A percentile compares a stretch with the other conserved stretches of the same genome.
These are phyloP conservation scores for Chiloscyllium punctatum DNA, from an alignment of 2,797 vertebrate genomes.

Conservation along the genomic window DNA sequence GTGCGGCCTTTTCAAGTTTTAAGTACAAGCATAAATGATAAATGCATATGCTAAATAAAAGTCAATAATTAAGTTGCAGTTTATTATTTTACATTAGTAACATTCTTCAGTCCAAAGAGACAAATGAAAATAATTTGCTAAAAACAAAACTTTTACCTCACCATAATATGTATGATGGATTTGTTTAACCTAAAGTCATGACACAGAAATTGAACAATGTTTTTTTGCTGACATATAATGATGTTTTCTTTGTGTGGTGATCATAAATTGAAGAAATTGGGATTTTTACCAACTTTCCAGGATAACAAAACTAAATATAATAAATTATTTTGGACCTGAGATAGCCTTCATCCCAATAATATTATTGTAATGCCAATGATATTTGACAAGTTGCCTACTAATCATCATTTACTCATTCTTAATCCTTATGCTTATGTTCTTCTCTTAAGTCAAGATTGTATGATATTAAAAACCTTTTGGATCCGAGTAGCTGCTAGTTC, in stretches of 20 bases:
- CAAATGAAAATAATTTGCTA: neutral
- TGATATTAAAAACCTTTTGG: slow-evolving; percentile 64
- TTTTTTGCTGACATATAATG: neutral
- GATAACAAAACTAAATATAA: neutral
- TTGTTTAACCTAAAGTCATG: neutral
- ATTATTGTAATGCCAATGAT: too few relatives aligned
- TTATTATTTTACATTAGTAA: neutral
- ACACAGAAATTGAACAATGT: neutral
- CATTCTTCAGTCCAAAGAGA: neutral
- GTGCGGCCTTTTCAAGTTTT: neutral
- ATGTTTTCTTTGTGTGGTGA: neutral
- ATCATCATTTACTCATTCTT: neutral
- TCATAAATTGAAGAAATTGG: neutral
- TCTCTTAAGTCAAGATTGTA: neutral
- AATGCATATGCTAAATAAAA: neutral
- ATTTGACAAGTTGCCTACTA: neutral
- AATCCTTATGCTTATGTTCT: neutral
- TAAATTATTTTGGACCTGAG: neutral
- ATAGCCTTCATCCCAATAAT: slow-evolving; percentile 2
- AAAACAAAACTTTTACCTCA: neutral
- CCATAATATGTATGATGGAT: neutral
- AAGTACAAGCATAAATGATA: neutral
- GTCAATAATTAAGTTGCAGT: neutral
- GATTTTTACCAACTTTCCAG: neutral
- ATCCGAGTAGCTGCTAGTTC: slow-evolving; percentile 57